A percentile compares a stretch with the other conserved stretches of the same genome.
Conservation (phyloP, 2,797 vertebrate species). For the Gephyroberyx darwinii region DNA sequence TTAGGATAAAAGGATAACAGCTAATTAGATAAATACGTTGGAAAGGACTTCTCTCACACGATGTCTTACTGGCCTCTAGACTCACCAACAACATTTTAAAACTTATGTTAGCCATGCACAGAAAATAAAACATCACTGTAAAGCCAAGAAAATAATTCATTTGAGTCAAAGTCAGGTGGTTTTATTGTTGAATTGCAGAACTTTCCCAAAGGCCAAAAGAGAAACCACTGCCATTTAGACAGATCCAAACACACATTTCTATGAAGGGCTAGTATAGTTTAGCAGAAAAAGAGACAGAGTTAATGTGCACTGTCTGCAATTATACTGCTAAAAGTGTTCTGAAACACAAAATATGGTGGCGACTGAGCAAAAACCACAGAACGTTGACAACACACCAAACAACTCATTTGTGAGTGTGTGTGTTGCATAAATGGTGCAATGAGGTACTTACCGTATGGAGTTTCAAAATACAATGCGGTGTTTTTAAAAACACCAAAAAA, state of each 20-base stretch:
- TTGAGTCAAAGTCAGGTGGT: slow-evolving; percentile 50
- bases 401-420: slow-evolving; percentile 1
- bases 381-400: slow-evolving; percentile 16
- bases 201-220: slow-evolving; percentile 20
- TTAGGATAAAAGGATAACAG: slow-evolving; percentile 54
- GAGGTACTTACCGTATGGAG: neutral
- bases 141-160: slow-evolving; percentile 39
- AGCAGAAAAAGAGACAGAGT: neutral
- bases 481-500: too few relatives aligned
- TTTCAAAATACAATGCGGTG: neutral
- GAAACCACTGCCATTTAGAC: neutral
- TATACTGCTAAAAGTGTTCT: slow-evolving; percentile 23
- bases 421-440: slow-evolving; percentile 28
- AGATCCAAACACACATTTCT: neutral
- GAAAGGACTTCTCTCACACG: slow-evolving; percentile 41
- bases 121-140: slow-evolving; percentile 33
- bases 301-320: neutral
- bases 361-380: slow-evolving; percentile 34
- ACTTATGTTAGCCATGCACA: slow-evolving; percentile 29
- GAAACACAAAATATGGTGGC: slow-evolving; percentile 47
- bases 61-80: slow-evolving; percentile 25
- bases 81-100: slow-evolving; percentile 38
- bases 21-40: slow-evolving; percentile 54
- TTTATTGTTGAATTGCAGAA: slow-evolving; percentile 36
- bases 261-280: neutral